Evolutionary conservation across 1,140 invertebrate species (phyloP), one percentile per base, ranked within the genome.

Genomic region (Helicoverpa zea): DNA sequence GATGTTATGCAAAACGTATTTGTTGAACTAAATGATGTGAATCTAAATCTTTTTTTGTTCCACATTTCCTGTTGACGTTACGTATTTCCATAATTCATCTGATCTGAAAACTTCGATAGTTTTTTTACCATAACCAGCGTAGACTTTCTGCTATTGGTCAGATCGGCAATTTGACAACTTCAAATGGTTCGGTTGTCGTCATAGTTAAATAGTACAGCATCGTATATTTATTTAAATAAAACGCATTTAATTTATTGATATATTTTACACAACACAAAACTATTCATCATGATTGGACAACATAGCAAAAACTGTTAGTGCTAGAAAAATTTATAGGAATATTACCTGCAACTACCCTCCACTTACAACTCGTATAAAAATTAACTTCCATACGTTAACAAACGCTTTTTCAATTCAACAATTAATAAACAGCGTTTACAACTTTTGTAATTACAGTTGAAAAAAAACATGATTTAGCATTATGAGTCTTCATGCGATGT

Each of bases 381-480:
- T 83, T 81, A 56, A 73, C 58, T 83, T 82, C 82, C 63, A 66
- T 81, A 80, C 76, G 43, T 73, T 84, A 81, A 78, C 75, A 83
- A 85, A 84, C 83, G 70, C 74, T 84, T 82, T 86, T 86, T 89
- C 83, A 84, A 87, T 84, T 84, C 81, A 85, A 88, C 79, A 88
- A 87, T 87, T 86, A 86, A 87, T 87, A 87, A 35, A 35, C 82
- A 68, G 73, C 83, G 77, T 85, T 88, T 86, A 88, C 85, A 88
- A 84, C 75, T 73, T 35, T 35, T 86, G 82, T 86, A 86, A 87
- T 90, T 88, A 87, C 88, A 86, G 85, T 82, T 54, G 75, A 63
- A 81, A 81, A 84, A 84, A 80, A 79, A 79, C 56, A 83, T 72
- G 68, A 54, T 35, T 79, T 79, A 80, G 58, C 77, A 83, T 83